phyloP scores from a whole-genome alignment of 2,113 vertebrate species.

The Oryzias woworae region DNA sequence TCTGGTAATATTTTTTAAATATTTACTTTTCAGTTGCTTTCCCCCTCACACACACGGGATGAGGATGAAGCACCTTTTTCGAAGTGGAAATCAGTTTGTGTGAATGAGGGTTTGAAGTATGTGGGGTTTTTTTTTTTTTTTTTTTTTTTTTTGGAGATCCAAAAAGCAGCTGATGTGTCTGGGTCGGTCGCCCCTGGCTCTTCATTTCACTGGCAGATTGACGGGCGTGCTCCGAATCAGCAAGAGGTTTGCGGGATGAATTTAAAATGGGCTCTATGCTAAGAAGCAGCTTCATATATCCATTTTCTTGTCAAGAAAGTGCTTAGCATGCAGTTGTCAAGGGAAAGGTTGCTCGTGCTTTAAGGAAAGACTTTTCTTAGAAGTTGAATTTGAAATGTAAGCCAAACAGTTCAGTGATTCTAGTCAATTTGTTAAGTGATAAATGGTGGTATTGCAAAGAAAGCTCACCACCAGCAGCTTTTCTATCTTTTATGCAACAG shows the following conservation, averaged over 20 bases:
- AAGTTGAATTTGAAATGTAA: neutral
- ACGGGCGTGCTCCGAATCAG: conserved; percentile 46
- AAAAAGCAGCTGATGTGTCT: conserved; percentile 56
- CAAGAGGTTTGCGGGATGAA: conserved; percentile 35
- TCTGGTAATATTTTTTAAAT: no score
- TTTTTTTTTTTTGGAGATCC: conserved; percentile 9
- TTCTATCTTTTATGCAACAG: neutral
- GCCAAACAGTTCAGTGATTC: neutral
- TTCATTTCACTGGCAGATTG: conserved; percentile 63
- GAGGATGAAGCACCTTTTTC: no score
- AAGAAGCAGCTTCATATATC: conserved; percentile 24
- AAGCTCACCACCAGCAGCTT: neutral
- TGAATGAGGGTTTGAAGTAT: no score
- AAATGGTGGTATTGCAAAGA: neutral
- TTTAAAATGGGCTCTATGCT: conserved; percentile 43
- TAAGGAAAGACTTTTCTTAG: conserved; percentile 1
- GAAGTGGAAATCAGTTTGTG: no score
- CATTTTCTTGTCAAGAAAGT: conserved; percentile 13
- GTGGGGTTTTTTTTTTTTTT: neutral
- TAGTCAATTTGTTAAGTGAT: neutral
- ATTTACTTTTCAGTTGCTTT: no score
- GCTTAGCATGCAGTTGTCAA: conserved; percentile 8
- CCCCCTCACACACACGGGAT: no score
- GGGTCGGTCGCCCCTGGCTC: conserved; percentile 60
- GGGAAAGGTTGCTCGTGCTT: conserved; percentile 12